phyloP scores from a whole-genome alignment of 2,797 vertebrate genomes.

The Lithobates pipiens region DNA sequence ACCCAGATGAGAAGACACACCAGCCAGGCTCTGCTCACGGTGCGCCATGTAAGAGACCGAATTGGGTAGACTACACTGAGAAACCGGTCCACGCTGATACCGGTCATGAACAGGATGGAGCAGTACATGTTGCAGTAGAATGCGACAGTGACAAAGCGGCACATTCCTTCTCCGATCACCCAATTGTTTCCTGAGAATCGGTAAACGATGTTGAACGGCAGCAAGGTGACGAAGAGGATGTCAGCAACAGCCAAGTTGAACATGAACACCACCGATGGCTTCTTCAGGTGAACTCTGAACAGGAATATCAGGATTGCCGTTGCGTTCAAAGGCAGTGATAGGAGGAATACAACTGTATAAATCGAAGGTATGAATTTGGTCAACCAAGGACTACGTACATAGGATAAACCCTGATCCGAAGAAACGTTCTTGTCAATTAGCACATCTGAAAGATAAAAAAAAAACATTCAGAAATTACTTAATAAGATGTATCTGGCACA shows the following conservation, averaged over 20 bases:
- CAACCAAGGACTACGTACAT: slow-evolving; percentile 68
- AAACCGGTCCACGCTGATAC: slow-evolving; percentile 90
- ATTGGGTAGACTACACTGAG: slow-evolving; percentile 87
- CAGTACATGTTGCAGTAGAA: slow-evolving; percentile 98
- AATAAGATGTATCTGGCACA: too few relatives aligned
- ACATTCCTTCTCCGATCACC: slow-evolving; percentile 82
- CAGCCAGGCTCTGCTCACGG: slow-evolving; percentile 65
- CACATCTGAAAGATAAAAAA: background rate
- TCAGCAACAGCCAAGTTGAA: slow-evolving; percentile 88
- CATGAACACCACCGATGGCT: slow-evolving; percentile 88
- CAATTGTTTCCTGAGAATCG: slow-evolving; percentile 89
- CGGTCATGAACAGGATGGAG: slow-evolving; percentile 86
- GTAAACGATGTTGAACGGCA: slow-evolving; percentile 84
- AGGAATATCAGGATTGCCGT: slow-evolving; percentile 85
- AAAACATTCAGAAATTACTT: background rate
- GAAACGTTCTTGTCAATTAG: background rate
- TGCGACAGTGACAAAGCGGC: slow-evolving; percentile 84
- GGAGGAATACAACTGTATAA: slow-evolving; percentile 73
- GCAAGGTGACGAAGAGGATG: slow-evolving; percentile 78
- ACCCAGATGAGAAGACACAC: slow-evolving; percentile 82
- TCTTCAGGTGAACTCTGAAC: slow-evolving; percentile 83
- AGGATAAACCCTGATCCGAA: background rate
- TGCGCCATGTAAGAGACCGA: slow-evolving; percentile 88
- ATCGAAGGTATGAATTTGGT: slow-evolving; percentile 85
- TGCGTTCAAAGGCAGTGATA: slow-evolving; percentile 82